Evolutionary conservation across 2,113 vertebrate genomes (phyloP), one percentile per base, ranked within the genome.

Genomic region (Smithornis capensis): DNA sequence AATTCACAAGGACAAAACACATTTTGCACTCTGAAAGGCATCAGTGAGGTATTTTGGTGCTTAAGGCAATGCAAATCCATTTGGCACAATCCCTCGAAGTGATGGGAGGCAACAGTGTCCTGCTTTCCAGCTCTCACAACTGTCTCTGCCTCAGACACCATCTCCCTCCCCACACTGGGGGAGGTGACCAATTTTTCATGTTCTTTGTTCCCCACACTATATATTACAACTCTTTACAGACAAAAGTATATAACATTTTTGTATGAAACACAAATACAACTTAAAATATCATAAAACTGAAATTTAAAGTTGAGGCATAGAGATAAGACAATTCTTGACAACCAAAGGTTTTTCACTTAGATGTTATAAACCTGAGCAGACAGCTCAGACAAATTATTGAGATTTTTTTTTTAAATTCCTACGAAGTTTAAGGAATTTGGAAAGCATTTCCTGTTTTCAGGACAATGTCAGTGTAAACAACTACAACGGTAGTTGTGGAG

Each of bases 11-110:
- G 78, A 45, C 35, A 63, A 57, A 68, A 19, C 12, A 25, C 44
- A 37, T 53, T 79, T 69, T 23, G 47, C 19, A 8, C 27, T 4
- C 11, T 5, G 19, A 50, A 80, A 75, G 19, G n/a, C 62, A 33
- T 40, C 25, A 60, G 37, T 14, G 38, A 52, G 16, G 29, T n/a
- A 9, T 35, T 31, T 57, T 1, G 0, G 49, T 78, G 38, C 55
- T 69, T 14, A 57, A 0, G 2, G 49, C 44, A 42, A 17, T 4
- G 33, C 17, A n/a, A n/a, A 27, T 18, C n/a, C 2, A 2, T 47
- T 68, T 53, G 55, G 65, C 37, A 28, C 31, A 50, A 27, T 18
- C 49, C 35, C 71, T 62, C 38, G 13, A 19, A 52, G 45, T 0
- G 10, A 29, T 5, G 3, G 28, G 74, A 75, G 38, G 31, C 38